A percentile compares a stretch with the other conserved stretches of the same genome.
These are phyloP conservation scores for Bovichtus variegatus DNA, from an alignment of 2,797 vertebrate species.

Conservation along the genomic window DNA sequence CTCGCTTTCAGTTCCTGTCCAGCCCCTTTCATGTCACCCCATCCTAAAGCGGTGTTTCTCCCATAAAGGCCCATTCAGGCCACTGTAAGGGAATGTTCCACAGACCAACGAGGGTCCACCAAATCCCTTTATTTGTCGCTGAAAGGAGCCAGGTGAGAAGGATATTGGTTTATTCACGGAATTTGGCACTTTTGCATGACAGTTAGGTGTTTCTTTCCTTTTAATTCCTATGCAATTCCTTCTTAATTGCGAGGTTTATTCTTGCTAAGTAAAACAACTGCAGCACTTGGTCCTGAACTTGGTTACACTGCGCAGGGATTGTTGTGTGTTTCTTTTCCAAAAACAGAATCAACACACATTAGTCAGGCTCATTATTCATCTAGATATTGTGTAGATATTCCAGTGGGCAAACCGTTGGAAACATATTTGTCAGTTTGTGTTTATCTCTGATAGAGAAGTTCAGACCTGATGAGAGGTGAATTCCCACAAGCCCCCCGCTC, in stretches of 20 bases:
- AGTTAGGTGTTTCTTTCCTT: slow-evolving; percentile 43
- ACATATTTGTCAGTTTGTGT: slow-evolving; percentile 75
- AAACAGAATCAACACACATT: slow-evolving; percentile 41
- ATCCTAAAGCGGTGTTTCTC: slow-evolving; percentile 77
- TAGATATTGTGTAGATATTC: slow-evolving; percentile 56
- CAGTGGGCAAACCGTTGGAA: slow-evolving; percentile 56
- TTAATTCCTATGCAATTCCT: slow-evolving; percentile 55
- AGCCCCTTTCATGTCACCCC: slow-evolving; percentile 81
- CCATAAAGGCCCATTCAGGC: slow-evolving; percentile 81
- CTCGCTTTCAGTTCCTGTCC: slow-evolving; percentile 76
- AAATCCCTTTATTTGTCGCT: slow-evolving; percentile 71
- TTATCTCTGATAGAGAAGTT: slow-evolving; percentile 73
- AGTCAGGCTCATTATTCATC: slow-evolving; percentile 58
- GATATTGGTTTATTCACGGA: slow-evolving; percentile 64
- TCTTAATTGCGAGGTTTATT: slow-evolving; percentile 5
- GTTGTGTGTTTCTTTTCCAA: slow-evolving; percentile 13
- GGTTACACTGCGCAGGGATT: slow-evolving; percentile 4
- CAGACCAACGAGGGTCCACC: slow-evolving; percentile 58
- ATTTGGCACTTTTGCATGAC: slow-evolving; percentile 35
- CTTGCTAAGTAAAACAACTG: slow-evolving; percentile 24
- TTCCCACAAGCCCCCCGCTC: slow-evolving; percentile 67
- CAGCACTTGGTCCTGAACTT: not conserved
- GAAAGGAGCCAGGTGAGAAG: slow-evolving; percentile 77
- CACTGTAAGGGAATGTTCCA: slow-evolving; percentile 75
- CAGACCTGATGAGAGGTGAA: slow-evolving; percentile 76